phyloP scores from a whole-genome alignment of 2,113 vertebrate genomes.

The Salvelinus sp. region DNA sequence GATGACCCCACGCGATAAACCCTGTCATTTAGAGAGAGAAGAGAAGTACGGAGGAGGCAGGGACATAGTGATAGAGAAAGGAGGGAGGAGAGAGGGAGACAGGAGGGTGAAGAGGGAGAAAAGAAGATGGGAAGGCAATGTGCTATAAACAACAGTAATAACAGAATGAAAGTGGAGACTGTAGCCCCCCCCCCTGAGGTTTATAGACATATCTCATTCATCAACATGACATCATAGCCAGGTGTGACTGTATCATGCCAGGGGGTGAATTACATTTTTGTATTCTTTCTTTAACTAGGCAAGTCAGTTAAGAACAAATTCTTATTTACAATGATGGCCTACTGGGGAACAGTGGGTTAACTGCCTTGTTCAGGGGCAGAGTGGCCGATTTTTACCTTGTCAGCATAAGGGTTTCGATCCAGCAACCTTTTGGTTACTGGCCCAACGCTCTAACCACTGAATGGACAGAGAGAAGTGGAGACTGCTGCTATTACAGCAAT shows the following conservation, averaged over 20 bases:
- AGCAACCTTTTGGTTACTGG: too few relatives aligned
- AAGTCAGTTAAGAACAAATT: too few relatives aligned
- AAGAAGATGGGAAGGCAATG: background rate
- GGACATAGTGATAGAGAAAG: background rate
- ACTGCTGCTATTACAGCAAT: background rate
- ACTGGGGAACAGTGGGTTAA: too few relatives aligned
- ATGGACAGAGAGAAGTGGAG: slow-evolving; percentile 23
- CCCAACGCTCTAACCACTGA: too few relatives aligned
- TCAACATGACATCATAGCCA: slow-evolving; percentile 28
- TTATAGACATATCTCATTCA: slow-evolving; percentile 29
- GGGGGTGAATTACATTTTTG: too few relatives aligned
- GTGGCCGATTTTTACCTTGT: too few relatives aligned
- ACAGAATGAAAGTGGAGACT: background rate
- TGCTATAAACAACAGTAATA: background rate
- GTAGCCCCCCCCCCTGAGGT: background rate
- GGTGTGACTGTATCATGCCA: slow-evolving; percentile 7
- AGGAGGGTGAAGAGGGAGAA: background rate
- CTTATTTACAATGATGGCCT: too few relatives aligned
- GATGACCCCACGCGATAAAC: slow-evolving; percentile 31
- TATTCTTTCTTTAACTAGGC: too few relatives aligned
- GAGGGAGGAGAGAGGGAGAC: background rate
- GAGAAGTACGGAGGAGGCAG: slow-evolving; percentile 23
- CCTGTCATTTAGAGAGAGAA: slow-evolving; percentile 56
- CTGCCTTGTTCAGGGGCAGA: too few relatives aligned
- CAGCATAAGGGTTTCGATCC: too few relatives aligned